These are phyloP conservation scores for Phragmatobia fuliginosa DNA, from an alignment of 2,888 invertebrate species.

Conservation along the genomic window DNA sequence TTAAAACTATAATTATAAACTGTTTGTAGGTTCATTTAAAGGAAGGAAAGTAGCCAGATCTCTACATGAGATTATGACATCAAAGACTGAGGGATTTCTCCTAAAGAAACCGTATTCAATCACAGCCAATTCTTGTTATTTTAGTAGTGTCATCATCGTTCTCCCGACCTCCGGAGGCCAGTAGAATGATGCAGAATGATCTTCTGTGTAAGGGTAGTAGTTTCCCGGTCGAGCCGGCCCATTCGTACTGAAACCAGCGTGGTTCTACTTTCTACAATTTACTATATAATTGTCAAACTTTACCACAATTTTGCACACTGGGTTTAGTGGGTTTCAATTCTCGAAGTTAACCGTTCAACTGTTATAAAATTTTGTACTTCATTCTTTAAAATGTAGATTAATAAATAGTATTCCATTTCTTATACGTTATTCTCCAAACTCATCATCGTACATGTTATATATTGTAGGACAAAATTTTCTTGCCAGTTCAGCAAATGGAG, in stretches of 20 bases:
- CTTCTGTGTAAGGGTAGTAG: no score
- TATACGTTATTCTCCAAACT: constrained; percentile 37
- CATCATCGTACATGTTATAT: constrained; percentile 33
- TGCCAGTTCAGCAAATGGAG: constrained; percentile 42
- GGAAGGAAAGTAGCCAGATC: no score
- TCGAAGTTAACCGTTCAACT: not conserved
- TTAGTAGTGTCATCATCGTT: no score
- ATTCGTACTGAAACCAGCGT: no score
- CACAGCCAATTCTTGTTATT: not conserved
- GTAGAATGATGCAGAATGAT: no score
- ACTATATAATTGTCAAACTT: not conserved
- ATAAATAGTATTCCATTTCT: not conserved
- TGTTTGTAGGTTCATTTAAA: no score
- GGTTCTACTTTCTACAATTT: no score
- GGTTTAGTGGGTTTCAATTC: not conserved
- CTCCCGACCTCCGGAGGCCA: no score
- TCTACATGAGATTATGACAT: no score
- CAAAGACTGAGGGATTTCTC: not conserved
- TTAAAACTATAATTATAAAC: no score
- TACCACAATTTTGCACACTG: not conserved
- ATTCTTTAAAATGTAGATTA: not conserved
- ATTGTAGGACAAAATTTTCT: constrained; percentile 41
- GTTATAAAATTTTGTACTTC: not conserved
- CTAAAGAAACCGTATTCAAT: not conserved
- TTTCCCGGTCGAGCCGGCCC: no score